Evolutionary conservation across 1,140 invertebrate genomes (phyloP).

Genomic region (Sinonovacula constricta): DNA sequence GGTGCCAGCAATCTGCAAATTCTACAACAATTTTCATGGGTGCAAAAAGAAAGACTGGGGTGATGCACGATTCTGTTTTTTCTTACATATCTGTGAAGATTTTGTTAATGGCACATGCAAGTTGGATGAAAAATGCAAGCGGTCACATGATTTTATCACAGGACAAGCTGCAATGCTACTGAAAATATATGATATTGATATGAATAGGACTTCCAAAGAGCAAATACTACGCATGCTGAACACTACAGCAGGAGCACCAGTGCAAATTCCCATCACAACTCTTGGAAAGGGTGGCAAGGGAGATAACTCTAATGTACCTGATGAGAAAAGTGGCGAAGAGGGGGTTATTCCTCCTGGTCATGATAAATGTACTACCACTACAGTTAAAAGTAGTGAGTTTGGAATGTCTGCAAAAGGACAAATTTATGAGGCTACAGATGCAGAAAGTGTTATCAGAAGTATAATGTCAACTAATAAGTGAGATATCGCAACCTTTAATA

Average conservation of each 20-base stretch:
- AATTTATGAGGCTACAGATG: too few relatives aligned
- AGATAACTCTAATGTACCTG: too few relatives aligned
- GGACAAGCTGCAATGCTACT: conserved; percentile 33
- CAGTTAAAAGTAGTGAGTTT: too few relatives aligned
- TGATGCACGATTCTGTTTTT: conserved; percentile 34
- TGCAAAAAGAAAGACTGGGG: conserved; percentile 49
- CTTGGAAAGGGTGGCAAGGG: too few relatives aligned
- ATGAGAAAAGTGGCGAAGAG: too few relatives aligned
- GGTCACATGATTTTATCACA: conserved; percentile 39
- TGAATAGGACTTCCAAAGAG: background rate
- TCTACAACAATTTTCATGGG: conserved; percentile 41
- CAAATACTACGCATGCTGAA: conserved; percentile 28
- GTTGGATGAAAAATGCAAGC: conserved; percentile 36
- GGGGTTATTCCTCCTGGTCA: too few relatives aligned
- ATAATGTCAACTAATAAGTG: too few relatives aligned
- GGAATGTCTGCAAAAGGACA: too few relatives aligned
- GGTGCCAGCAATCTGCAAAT: conserved; percentile 36
- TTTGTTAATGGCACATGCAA: conserved; percentile 40
- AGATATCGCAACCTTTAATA: too few relatives aligned
- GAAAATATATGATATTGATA: conserved; percentile 36
- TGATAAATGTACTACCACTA: too few relatives aligned
- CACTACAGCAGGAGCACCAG: conserved; percentile 9
- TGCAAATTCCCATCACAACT: background rate
- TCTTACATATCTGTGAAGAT: conserved; percentile 46
- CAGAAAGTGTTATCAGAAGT: too few relatives aligned